phyloP scores from a whole-genome alignment of 2,888 invertebrate genomes.

The Agonopterix arenella region DNA sequence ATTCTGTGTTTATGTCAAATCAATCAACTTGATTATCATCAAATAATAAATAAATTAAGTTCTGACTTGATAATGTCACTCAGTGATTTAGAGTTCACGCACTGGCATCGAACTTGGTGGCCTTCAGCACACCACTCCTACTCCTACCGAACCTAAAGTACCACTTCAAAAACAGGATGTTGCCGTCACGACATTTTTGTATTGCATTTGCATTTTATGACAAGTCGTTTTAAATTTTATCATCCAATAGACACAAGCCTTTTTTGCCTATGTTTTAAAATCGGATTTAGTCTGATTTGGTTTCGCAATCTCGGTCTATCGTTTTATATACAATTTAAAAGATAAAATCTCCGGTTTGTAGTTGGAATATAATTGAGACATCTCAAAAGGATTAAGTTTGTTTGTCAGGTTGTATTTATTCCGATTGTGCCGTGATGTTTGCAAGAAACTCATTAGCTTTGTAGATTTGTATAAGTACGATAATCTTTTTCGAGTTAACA shows the following conservation, averaged over 20 bases:
- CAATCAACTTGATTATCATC: background rate
- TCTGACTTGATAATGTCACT: background rate
- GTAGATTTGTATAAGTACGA: conserved; percentile 20
- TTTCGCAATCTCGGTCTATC: conserved; percentile 4
- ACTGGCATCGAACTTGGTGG: conserved; percentile 36
- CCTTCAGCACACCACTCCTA: conserved; percentile 53
- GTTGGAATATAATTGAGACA: conserved; percentile 18
- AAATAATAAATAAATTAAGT: background rate
- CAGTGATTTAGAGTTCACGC: conserved; percentile 24
- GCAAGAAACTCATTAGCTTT: conserved; percentile 23
- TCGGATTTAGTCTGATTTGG: conserved; percentile 1
- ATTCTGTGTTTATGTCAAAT: too few relatives aligned
- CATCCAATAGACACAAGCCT: background rate
- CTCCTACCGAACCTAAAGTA: conserved; percentile 51
- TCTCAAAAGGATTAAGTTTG: conserved; percentile 13
- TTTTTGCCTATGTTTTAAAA: conserved; percentile 1
- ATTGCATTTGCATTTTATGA: conserved; percentile 34
- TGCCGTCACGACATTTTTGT: conserved; percentile 47
- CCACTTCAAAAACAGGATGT: conserved; percentile 51
- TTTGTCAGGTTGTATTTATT: conserved; percentile 8
- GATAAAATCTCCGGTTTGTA: conserved; percentile 19
- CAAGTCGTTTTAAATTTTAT: background rate
- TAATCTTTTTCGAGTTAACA: conserved; percentile 11
- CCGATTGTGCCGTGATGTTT: conserved; percentile 4
- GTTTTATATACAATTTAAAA: conserved; percentile 13